Evolutionary conservation across 2,888 invertebrate genomes (phyloP), one percentile per base, ranked within the genome.

Genomic region (Rosalia funebris): DNA sequence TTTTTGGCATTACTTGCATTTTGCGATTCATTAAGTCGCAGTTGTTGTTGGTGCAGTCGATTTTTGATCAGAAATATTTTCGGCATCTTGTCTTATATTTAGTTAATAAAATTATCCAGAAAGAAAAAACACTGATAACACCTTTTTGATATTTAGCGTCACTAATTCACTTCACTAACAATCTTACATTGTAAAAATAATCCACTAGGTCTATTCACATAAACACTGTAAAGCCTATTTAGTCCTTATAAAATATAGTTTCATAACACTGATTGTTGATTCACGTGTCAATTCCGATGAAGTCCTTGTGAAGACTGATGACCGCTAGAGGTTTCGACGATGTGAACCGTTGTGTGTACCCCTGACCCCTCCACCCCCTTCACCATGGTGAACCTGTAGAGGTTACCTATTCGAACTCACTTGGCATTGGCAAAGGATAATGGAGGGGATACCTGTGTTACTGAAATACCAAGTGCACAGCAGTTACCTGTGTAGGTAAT

Each of bases 11-110:
- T 83, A 60, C 87, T 85, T 74, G 91, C 86, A 82, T 93, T 92
- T 83, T 93, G 93, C 68, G 91, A 88, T 82, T 93, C 93, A 82
- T 91, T 84, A 80, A 95, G 83, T 76, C 91, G 87, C 78, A 91
- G 87, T 83, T 95, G 95, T 87, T 95, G 94, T 89, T 93, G 92
- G 75, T 92, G 92, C 85, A 95, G 87, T 81, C 94, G 89, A 82
- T 94, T 92, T 84, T 94, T 95, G 77, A 95, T 93, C 76, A 93
- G 84, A 84, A 94, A 95, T 83, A 95, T 95, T 87, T 95, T 95
- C 87, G 95, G 95, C 95, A 95, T 95, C 76, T 77, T 52, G 57
- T 54, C 61, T 52, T 32, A 34, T 60, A 32, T n/a, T n/a, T n/a
- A 47, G 34, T 42, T 15, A 47, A 19, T 50, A 16, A 55, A 42